A percentile compares a stretch with the other conserved stretches of the same genome.
Evolutionary conservation across 1,140 invertebrate species (phyloP).

Genomic region (Drosophila lacteicornis): DNA sequence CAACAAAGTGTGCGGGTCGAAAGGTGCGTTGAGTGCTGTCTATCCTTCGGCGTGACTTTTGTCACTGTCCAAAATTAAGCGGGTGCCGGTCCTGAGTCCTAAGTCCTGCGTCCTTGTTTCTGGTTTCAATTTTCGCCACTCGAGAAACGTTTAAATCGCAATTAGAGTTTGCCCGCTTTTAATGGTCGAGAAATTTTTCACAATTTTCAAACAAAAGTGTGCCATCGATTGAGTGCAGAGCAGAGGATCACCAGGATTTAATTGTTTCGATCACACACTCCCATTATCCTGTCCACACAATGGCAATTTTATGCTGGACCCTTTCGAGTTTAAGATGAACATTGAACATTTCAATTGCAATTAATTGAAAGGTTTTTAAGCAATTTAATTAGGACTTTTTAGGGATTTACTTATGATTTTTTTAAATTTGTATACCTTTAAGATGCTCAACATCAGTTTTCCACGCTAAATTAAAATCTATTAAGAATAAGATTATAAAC

Average conservation of each 20-base stretch:
- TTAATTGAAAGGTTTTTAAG: background rate
- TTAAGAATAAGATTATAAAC: too few relatives aligned
- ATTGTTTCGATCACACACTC: conserved; percentile 44
- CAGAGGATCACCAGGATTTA: conserved; percentile 18
- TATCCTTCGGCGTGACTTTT: conserved; percentile 49
- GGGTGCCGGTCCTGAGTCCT: conserved; percentile 30
- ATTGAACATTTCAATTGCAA: conserved; percentile 22
- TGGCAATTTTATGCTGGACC: background rate
- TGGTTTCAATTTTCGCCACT: conserved; percentile 66
- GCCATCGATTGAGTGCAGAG: conserved; percentile 40
- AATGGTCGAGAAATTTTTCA: conserved; percentile 47
- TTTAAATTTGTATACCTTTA: too few relatives aligned
- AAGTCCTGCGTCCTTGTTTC: conserved; percentile 19
- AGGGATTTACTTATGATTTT: too few relatives aligned
- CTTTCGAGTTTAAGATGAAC: background rate
- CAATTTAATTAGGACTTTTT: too few relatives aligned
- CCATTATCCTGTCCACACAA: conserved; percentile 27
- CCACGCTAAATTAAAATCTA: too few relatives aligned
- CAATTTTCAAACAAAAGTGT: conserved; percentile 57
- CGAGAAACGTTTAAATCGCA: conserved; percentile 74
- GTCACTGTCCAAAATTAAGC: conserved; percentile 68
- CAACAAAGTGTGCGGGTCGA: conserved; percentile 69
- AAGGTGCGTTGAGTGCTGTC: conserved; percentile 60
- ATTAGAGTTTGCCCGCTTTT: conserved; percentile 71
- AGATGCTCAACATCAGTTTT: too few relatives aligned